Base-by-base conservation (phyloP, 2,888 invertebrate species). In the Acronicta leporina region DNA sequence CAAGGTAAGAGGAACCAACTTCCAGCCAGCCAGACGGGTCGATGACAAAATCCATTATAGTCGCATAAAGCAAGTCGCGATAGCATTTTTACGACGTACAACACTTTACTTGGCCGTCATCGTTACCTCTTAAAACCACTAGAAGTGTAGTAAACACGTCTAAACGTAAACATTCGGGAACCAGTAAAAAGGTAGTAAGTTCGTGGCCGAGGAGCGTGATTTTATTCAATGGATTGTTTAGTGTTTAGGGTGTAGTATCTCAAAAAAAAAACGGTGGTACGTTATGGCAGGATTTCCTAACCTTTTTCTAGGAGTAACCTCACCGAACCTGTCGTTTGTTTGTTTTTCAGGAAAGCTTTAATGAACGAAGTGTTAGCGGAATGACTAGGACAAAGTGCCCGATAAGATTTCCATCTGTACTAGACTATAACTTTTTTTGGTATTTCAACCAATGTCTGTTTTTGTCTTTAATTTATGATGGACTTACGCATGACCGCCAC, bases 31-130 rank as follows among this genome's bases (percentile, higher is more conserved):
- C 54, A 72, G 73, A 73, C 66, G 51, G 58, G 54, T 72, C 66
- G 76, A 79, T 70, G 79, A 77, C 69, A 67, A 70, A 52, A 41
- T 45, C 79, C 61, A 77, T 77, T 79, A 74, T 51, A 55, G 56
- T 48, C 59, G 16, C 64, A 61, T 68, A 81, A 69, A 62, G 48
- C 48, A 45, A 42, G 50, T 51, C 45, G 53, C 67, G 75, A 73
- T 73, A 74, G 75, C 67, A 57, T 48, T 69, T 80, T 82, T 72
- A 82, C 68, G 68, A 67, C 58, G 10, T 50, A 44, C 42, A n/a
- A 68, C 65, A 69, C 58, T 72, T 60, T 49, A 61, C 47, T 45
- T 49, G 30, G 44, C 72, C 57, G 69, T 77, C 81, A 73, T 64
- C 75, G 61, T 66, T 53, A 46, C 62, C 60, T 65, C 63, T 75